phyloP scores from a whole-genome alignment of 2,113 vertebrate genomes.

The Serinus canaria region DNA sequence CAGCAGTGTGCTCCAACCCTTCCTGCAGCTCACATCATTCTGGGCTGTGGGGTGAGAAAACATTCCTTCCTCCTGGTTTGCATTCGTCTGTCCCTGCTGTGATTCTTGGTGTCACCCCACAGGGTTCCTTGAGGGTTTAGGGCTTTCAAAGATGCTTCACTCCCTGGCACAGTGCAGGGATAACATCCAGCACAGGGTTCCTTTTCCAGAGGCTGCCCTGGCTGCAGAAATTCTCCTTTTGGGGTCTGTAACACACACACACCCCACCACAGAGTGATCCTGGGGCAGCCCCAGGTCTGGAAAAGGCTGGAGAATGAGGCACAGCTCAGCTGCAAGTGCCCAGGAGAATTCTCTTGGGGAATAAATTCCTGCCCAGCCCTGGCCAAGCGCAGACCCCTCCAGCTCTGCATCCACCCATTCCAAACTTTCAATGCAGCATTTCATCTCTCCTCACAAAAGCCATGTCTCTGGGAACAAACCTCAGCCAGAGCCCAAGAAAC shows the following conservation, averaged over 20 bases:
- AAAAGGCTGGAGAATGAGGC: background rate
- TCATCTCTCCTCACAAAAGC: background rate
- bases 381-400: rapidly evolving
- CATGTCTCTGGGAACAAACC: background rate
- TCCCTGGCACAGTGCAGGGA: rapidly evolving
- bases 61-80: background rate
- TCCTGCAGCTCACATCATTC: background rate
- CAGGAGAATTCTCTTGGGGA: rapidly evolving
- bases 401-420: background rate
- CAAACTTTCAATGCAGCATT: background rate
- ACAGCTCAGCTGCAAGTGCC: background rate
- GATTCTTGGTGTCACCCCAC: rapidly evolving
- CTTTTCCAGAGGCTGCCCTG: no score
- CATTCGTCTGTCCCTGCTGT: background rate
- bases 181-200: background rate
- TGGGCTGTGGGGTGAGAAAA: background rate
- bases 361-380: background rate
- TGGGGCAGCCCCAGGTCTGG: background rate
- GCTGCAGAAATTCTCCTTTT: background rate
- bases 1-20: background rate
- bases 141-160: background rate
- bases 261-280: background rate
- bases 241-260: background rate
- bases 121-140: background rate
- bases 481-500: background rate